Base-by-base conservation (phyloP, 1,140 invertebrate genomes). In the Bombus affinis region DNA sequence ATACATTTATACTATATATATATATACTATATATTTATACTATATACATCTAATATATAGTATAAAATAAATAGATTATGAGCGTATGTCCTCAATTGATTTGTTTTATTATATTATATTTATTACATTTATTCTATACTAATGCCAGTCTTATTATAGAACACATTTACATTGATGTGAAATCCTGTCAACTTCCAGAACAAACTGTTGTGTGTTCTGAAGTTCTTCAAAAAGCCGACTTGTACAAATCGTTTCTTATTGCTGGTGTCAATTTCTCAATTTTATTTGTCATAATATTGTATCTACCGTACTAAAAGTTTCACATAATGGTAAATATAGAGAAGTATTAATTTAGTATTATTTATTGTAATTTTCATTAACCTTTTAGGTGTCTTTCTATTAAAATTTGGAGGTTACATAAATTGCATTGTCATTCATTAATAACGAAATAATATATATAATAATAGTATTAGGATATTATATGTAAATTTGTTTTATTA, bases 361-460 rank as follows among this genome's bases (percentile, higher is more conserved):
- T 10, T 10, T 28, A 15, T 71, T 35, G 13, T 25, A 13, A 13
- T 22, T 39, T 32, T 39, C 32, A 77, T 68, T 65, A 9, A 22
- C 44, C 8, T 25, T 53, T 42, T 42, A 32, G 22, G 22, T 57
- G 35, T 39, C 1, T 35, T 71, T 62, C 1, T 25, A 13, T 22
- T 13, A 25, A 37, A 59, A 72, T 22, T 37, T 32, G 32, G 68
- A 80, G 76, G 76, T 84, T 84, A 65, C n/a, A n/a, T 57, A 84
- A 84, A 79, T 44, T 84, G 83, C 83, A 84, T 78, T 80, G 83
- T 84, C 83, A 84, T 72, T 35, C 32, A 28, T 3, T 22, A n/a
- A 62, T 28, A n/a, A 79, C 35, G 37, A 5, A 37, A 25, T 62
- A 72, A 37, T n/a, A 47, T 47, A 18, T 62, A 71, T 62, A n/a